A percentile compares a stretch with the other conserved stretches of the same genome.
Conservation (phyloP, 2,888 invertebrate genomes). For the Elysia crispata region DNA sequence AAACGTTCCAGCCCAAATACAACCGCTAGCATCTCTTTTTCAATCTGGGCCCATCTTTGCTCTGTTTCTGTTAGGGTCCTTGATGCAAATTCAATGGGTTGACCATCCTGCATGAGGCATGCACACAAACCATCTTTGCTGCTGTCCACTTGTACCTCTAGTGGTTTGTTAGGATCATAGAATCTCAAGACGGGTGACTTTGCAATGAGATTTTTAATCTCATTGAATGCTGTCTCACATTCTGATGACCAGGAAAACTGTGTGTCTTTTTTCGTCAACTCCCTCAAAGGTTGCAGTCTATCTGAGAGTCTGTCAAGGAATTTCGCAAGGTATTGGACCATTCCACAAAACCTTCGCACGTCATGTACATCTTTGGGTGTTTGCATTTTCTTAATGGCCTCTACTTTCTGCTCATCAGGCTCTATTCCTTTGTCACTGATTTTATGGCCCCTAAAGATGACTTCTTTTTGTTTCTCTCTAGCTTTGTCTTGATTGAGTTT, state of each 20-base stretch:
- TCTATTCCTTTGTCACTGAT: slow-evolving; percentile 52
- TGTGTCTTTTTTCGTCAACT: slow-evolving; percentile 48
- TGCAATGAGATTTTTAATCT: slow-evolving; percentile 40
- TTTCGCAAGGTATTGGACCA: slow-evolving; percentile 54
- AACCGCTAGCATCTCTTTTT: slow-evolving; percentile 36
- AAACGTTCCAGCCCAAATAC: slow-evolving; percentile 29
- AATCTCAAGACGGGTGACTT: slow-evolving; percentile 38
- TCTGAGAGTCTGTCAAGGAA: slow-evolving; percentile 39
- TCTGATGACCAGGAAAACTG: slow-evolving; percentile 45
- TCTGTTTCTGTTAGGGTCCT: slow-evolving; percentile 32
- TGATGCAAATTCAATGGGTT: slow-evolving; percentile 27
- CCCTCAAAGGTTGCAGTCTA: slow-evolving; percentile 37
- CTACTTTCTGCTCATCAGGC: slow-evolving; percentile 50
- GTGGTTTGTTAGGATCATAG: neutral
- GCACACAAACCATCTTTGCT: slow-evolving; percentile 17
- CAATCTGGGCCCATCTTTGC: slow-evolving; percentile 24
- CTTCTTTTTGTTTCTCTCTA: slow-evolving; percentile 29
- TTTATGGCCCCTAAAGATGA: slow-evolving; percentile 52
- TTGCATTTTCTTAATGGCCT: slow-evolving; percentile 52
- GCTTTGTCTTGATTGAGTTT: slow-evolving; percentile 48
- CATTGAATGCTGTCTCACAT: slow-evolving; percentile 33
- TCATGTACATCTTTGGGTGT: slow-evolving; percentile 51
- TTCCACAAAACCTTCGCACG: slow-evolving; percentile 55
- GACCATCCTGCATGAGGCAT: neutral
- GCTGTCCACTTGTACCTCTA: neutral